Evolutionary conservation across 2,113 vertebrate species (phyloP), one percentile per base, ranked within the genome.

Genomic region (Eubucco bourcierii): DNA sequence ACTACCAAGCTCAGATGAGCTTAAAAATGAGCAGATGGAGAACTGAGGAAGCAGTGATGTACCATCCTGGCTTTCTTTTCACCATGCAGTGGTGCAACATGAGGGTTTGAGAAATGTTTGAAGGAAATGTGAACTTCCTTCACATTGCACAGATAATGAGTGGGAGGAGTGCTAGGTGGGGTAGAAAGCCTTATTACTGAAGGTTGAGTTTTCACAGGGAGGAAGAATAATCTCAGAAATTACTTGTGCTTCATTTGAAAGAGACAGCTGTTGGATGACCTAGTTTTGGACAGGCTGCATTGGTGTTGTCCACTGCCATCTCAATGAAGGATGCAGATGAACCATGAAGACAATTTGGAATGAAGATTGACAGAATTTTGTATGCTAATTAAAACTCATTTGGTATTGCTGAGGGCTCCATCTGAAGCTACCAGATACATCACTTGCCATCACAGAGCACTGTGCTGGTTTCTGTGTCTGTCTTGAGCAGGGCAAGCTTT

Each of bases 381-480:
- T 10, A 13, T 23, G 19, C 3, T 53, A 41, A 65, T 80, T 67
- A 68, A 71, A 81, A 64, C 15, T 52, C 29, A 11, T 16, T 16
- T 3, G 1, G 4, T 65, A 17, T 18, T 37, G 10, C 60, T 31
- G 11, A 58, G 65, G 41, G 46, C 27, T 52, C 27, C 20, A 34
- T n/a, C 7, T 31, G 46, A 84, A 79, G 46, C 20, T 82, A 20
- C 7, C 29, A 37, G 39, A 28, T 21, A 7, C 29, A 33, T 34
- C 24, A 3, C 41, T 23, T 34, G 24, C 27, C n/a, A 37, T 15
- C 0, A 0, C 33, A 12, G 16, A 66, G 4, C 41, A 70, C 14
- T 7, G 44, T 25, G 9, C 9, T 50, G 1, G n/a, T 68, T n/a
- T 34, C 28, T 16, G 7, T 4, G 3, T 24, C 4, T 55, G 29